Evolutionary conservation across 2,113 vertebrate genomes (phyloP).

Genomic region (Gyps fulvus): DNA sequence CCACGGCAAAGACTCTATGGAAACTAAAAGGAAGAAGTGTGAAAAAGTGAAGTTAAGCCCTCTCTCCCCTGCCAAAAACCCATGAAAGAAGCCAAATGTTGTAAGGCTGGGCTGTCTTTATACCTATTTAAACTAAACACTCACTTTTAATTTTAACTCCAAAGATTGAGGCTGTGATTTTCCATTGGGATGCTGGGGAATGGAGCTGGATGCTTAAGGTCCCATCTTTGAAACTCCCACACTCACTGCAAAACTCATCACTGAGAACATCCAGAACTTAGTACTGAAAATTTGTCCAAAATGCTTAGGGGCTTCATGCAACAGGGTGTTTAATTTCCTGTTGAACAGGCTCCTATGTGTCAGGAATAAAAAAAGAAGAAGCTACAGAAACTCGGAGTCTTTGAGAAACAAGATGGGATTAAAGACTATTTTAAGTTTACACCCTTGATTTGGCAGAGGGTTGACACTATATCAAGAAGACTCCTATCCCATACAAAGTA

Average conservation of each 20-base stretch:
- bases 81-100: neutral
- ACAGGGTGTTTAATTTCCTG: neutral
- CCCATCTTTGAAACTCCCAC: neutral
- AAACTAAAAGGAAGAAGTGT: neutral
- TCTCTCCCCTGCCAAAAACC: neutral
- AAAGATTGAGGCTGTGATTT: neutral
- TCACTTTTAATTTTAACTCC: neutral
- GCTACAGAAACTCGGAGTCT: neutral
- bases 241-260: neutral
- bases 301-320: neutral
- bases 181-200: neutral
- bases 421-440: neutral
- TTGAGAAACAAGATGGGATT: neutral
- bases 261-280: neutral
- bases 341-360: neutral
- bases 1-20: neutral
- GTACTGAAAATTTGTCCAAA: neutral
- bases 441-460: neutral
- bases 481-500: neutral
- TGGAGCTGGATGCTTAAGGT: neutral
- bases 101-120: neutral
- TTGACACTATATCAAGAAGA: neutral
- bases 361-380: neutral
- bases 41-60: neutral
- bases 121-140: neutral